Conservation (phyloP, 2,888 invertebrate species). For the Temnothorax rugatulus region DNA sequence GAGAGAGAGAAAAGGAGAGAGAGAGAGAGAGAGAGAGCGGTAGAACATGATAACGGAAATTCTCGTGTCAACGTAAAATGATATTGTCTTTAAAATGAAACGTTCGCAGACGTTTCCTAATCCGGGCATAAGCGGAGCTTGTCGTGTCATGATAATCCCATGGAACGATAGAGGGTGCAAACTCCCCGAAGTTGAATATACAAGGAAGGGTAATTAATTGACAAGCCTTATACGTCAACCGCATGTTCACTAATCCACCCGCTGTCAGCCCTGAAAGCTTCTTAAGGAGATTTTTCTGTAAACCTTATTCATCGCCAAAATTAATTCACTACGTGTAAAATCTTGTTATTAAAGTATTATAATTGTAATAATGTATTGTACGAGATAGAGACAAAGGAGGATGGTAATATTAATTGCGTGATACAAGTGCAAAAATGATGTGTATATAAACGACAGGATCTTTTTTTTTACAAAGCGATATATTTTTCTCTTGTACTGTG, state of each 20-base stretch:
- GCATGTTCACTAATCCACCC: conserved; percentile 50
- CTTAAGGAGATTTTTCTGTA: conserved; percentile 65
- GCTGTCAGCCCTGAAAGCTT: conserved; percentile 55
- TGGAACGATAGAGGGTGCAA: conserved; percentile 70
- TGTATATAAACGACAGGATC: background rate
- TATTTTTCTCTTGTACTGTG: background rate
- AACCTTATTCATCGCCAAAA: conserved; percentile 56
- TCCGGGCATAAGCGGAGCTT: conserved; percentile 70
- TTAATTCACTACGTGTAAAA: conserved; percentile 14
- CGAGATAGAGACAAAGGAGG: background rate
- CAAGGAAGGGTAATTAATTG: conserved; percentile 76
- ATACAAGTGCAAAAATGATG: background rate
- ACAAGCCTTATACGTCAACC: conserved; percentile 66
- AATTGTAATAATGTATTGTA: conserved; percentile 30
- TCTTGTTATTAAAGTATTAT: conserved; percentile 4
- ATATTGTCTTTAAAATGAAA: conserved; percentile 65
- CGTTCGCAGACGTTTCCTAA: conserved; percentile 54
- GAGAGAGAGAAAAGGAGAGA: no score
- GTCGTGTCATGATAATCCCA: conserved; percentile 74
- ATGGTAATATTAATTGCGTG: background rate
- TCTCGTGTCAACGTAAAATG: conserved; percentile 53
- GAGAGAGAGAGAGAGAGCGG: background rate
- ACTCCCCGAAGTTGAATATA: conserved; percentile 74
- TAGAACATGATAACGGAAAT: conserved; percentile 18
- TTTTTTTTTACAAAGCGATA: background rate